phyloP scores from a whole-genome alignment of 1,140 invertebrate species.

The Calephelis nemesis region DNA sequence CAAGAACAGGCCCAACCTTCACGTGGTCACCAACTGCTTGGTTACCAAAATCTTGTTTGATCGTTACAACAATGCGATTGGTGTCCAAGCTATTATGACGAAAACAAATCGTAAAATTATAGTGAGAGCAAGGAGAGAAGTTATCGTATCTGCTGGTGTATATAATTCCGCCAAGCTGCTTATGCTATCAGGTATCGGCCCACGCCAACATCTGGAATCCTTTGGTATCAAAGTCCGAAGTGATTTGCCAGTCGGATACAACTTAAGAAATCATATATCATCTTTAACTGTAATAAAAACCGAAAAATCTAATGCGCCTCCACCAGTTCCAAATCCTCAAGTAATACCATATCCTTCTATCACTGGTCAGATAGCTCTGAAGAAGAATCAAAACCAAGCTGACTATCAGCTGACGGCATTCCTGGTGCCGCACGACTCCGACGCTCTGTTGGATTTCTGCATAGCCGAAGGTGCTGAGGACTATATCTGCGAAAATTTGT shows the following conservation, averaged over 20 bases:
- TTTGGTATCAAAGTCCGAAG: constrained; percentile 81
- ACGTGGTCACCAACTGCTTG: constrained; percentile 40
- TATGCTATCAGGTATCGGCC: constrained; percentile 85
- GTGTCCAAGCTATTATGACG: constrained; percentile 56
- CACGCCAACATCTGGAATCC: constrained; percentile 78
- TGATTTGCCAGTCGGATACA: constrained; percentile 85
- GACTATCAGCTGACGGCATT: constrained; percentile 32
- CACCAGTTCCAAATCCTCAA: constrained; percentile 79
- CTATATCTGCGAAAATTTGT: constrained; percentile 32
- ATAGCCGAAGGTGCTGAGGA: constrained; percentile 11
- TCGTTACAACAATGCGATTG: constrained; percentile 72
- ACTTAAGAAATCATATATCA: constrained; percentile 86
- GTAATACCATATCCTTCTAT: constrained; percentile 86
- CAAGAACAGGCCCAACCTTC: constrained; percentile 77
- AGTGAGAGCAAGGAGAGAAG: constrained; percentile 69
- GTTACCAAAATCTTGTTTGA: constrained; percentile 82
- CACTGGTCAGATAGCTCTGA: constrained; percentile 85
- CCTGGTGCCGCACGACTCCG: constrained; percentile 6
- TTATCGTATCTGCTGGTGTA: constrained; percentile 84
- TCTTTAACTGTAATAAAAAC: constrained; percentile 81
- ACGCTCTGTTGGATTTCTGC: not conserved
- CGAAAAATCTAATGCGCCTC: constrained; percentile 61
- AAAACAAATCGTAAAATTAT: constrained; percentile 74
- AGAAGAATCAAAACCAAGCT: constrained; percentile 28
- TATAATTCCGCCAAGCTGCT: constrained; percentile 83